These are phyloP conservation scores for Macrotrachela quadricornifera DNA, from an alignment of 1,140 invertebrate species.

Conservation along the genomic window DNA sequence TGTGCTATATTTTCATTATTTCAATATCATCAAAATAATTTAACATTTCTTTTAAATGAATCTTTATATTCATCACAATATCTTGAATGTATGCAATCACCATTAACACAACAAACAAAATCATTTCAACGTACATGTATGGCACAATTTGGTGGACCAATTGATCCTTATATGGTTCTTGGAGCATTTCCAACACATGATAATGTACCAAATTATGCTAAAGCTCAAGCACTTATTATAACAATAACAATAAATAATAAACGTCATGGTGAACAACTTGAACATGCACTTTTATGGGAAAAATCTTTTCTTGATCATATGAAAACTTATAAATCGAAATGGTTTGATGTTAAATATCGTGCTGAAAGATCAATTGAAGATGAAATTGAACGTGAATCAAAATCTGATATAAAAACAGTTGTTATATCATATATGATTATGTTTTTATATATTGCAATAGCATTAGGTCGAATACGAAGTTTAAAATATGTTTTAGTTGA, in stretches of 20 bases:
- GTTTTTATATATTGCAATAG: constrained; percentile 88
- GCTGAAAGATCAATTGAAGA: constrained; percentile 84
- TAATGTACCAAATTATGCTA: constrained; percentile 37
- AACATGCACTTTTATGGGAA: constrained; percentile 64
- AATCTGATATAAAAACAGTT: constrained; percentile 72
- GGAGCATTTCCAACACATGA: neutral
- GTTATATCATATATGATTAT: constrained; percentile 82
- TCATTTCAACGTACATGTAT: neutral
- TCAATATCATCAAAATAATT: constrained; percentile 6
- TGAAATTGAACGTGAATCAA: constrained; percentile 70
- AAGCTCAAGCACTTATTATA: constrained; percentile 62
- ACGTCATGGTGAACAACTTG: constrained; percentile 14
- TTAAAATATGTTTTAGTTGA: constrained; percentile 41
- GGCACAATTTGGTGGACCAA: neutral
- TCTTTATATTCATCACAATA: neutral
- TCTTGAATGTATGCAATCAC: constrained; percentile 1
- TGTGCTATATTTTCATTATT: constrained; percentile 1
- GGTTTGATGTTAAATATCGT: constrained; percentile 66
- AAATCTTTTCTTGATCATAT: constrained; percentile 59
- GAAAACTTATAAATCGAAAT: constrained; percentile 44
- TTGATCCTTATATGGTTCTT: neutral
- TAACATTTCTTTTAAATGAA: neutral
- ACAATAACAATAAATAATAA: constrained; percentile 60
- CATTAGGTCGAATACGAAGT: constrained; percentile 51
- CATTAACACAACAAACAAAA: neutral